Evolutionary conservation across 2,888 invertebrate species (phyloP), one percentile per base, ranked within the genome.

Genomic region (Baccha elongata): DNA sequence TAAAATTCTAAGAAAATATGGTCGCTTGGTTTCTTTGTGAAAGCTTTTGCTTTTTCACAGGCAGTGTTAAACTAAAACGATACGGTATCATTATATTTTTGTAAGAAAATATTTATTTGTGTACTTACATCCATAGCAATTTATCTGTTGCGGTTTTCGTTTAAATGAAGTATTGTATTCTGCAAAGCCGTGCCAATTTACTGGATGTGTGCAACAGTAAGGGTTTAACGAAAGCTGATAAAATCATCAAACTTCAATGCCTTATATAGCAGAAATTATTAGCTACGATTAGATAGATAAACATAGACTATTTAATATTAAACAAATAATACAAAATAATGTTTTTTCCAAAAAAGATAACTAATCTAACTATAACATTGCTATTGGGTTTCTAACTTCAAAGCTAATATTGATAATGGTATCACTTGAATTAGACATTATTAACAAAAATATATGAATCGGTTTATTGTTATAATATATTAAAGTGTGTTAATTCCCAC

Each of bases 1-100:
- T 98, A 98, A 40, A 98, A 91, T 76, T 96, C 95, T 85, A 97
- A 92, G 90, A 97, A 93, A 88, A 97, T 97, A 13, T 92, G 92
- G 90, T 97, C 95, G 5, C 93, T 92, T n/a, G 97, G 97, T 85
- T 92, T 93, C 86, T 93, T 93, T 86, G 94, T 94, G 91, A 97
- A 93, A 86, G 93, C 93, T 92, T 94, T 96, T 15, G 96, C 94
- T 87, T 93, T 92, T 85, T 94, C 95, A 73, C 95, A 93, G 64
- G 97, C 96, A 84, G 92, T 92, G 79, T 93, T 91, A 92, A 97
- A 97, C 93, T 93, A 92, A 11, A 65, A 13, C 6, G 15, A 13
- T 5, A 8, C 6, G n/a, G 11, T 8, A 10, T 15, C n/a, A 1
- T 42, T 3, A 44, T 32, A 19, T 29, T 10, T 32, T 23, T 64